Percentiles rank a stretch among this genome's conserved stretches.
These are phyloP conservation scores for Trichacis sp. DNA, from an alignment of 2,888 invertebrate genomes.

Conservation along the genomic window DNA sequence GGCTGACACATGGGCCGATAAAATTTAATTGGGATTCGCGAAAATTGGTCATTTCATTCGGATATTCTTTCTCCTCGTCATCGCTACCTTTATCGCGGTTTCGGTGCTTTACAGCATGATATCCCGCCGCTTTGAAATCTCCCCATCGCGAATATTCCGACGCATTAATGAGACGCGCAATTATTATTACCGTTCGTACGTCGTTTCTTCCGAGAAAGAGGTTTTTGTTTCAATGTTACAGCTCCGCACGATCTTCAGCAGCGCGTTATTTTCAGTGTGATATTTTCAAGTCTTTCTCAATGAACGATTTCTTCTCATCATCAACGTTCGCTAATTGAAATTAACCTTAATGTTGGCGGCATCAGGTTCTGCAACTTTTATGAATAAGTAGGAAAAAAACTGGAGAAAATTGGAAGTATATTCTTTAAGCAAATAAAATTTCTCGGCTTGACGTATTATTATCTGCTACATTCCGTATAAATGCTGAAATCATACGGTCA, in stretches of 20 bases:
- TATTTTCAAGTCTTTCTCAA: background rate
- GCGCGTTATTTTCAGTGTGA: too few relatives aligned
- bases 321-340: background rate
- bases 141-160: constrained; percentile 18
- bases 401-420: background rate
- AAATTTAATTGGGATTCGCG: constrained; percentile 40
- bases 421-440: background rate
- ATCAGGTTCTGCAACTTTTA: background rate
- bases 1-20: constrained; percentile 33
- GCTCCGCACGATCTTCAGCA: background rate
- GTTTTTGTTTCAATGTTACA: background rate
- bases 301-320: background rate
- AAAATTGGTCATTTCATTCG: constrained; percentile 31
- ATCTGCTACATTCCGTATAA: background rate
- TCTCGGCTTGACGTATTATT: background rate
- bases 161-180: constrained; percentile 1
- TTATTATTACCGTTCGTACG: constrained; percentile 1
- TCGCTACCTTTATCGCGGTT: constrained; percentile 26
- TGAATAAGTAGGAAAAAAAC: background rate
- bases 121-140: constrained; percentile 17
- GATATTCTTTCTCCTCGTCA: constrained; percentile 9
- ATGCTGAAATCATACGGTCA: constrained; percentile 11
- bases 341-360: background rate
- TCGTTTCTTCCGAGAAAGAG: background rate
- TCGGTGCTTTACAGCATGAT: constrained; percentile 13